Evolutionary conservation across 2,888 invertebrate species (phyloP), one percentile per base, ranked within the genome.

Genomic region (Coelinius sp.): DNA sequence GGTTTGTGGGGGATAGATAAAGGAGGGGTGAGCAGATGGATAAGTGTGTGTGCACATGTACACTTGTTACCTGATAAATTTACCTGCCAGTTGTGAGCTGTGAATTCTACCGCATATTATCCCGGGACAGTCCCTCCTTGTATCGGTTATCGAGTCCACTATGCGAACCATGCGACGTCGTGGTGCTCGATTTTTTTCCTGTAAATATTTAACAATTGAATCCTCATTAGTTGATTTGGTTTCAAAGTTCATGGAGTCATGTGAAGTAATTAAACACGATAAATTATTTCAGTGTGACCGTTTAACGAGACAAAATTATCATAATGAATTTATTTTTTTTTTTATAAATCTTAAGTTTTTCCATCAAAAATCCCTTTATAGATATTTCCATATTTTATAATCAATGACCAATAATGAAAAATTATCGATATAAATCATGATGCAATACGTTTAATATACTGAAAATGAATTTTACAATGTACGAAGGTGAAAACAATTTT

Each of bases 61-160:
- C 12, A 56, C 25, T 41, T 67, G 62, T 62, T 69, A 62, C 52
- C 63, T 64, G 31, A 14, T 63, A 24, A 69, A 65, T 66, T 72
- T 75, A 78, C 76, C 78, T 76, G 75, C 76, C 76, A 78, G 73
- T 75, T 73, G 76, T 73, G 75, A 66, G 65, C 73, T 59, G 67
- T 75, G 73, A 64, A 73, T 67, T 76, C 74, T 78, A 78, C 77
- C 75, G 77, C 77, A 78, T 78, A 75, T 78, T 78, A 76, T 75
- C 76, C 1, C 31, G 70, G 59, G 41, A 70, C 63, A 46, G 70
- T 66, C 68, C 74, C 77, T 74, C 74, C 77, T 77, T 76, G 71
- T 73, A 74, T 76, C 77, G 69, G 76, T 63, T 73, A 69, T 76
- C 63, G 52, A 63, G 52, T 68, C 52, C 72, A 70, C 71, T 78